phyloP scores from a whole-genome alignment of 30 jellyfish, hydroid and myxozoan species.

The Chironex yamaguchii region DNA sequence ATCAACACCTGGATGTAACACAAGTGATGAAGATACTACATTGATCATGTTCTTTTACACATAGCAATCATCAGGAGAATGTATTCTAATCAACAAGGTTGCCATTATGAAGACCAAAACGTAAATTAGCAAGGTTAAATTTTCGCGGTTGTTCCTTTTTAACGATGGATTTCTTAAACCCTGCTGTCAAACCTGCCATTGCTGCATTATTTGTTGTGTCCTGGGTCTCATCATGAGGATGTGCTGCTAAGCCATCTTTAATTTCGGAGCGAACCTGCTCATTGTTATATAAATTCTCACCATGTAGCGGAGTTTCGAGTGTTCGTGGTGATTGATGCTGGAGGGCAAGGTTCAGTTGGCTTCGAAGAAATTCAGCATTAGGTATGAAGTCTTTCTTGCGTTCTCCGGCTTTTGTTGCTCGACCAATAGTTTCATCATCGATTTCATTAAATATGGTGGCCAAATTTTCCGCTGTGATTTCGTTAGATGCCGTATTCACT shows the following conservation, averaged over 20 bases:
- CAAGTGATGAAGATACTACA: no score
- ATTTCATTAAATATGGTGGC: slow-evolving; percentile 77
- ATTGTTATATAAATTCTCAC: background rate
- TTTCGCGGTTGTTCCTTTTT: background rate
- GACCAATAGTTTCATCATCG: slow-evolving; percentile 53
- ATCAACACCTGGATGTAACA: no score
- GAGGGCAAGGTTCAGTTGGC: background rate
- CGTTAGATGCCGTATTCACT: slow-evolving; percentile 31
- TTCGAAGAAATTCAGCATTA: background rate
- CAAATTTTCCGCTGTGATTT: slow-evolving; percentile 74
- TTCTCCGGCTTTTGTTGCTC: background rate
- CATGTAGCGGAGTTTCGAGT: background rate
- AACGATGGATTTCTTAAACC: background rate
- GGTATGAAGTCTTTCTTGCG: slow-evolving; percentile 53
- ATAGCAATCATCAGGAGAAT: no score
- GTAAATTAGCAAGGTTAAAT: slow-evolving; percentile 47
- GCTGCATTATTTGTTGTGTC: background rate
- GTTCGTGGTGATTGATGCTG: background rate
- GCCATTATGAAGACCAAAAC: slow-evolving; percentile 73
- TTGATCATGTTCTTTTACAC: no score
- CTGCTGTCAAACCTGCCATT: background rate
- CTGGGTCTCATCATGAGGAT: background rate
- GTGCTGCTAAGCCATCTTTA: no score
- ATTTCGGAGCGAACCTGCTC: background rate
- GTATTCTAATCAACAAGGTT: slow-evolving; percentile 62